Percentiles rank a stretch among this genome's conserved stretches.
These are phyloP conservation scores for Stomatorhinus walkeri DNA, from an alignment of 2,797 vertebrate genomes.

Conservation along the genomic window DNA sequence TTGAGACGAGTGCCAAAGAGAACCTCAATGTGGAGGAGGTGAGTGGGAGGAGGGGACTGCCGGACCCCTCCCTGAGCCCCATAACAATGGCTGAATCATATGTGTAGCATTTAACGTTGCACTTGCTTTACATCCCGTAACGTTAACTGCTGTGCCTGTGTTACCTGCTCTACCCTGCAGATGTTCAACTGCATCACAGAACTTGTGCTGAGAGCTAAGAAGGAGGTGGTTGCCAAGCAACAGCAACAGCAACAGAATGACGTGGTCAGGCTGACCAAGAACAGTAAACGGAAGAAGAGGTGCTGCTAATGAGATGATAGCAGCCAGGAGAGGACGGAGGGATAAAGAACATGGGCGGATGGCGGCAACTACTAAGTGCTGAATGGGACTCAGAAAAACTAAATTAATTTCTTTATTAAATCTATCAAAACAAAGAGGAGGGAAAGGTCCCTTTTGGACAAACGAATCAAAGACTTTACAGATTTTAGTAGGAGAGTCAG, in stretches of 20 bases:
- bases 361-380: neutral
- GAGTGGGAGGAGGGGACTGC: neutral
- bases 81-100: neutral
- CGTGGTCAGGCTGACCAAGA: slow-evolving; percentile 94
- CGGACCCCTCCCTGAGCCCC: neutral
- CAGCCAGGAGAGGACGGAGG: slow-evolving; percentile 25
- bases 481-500: slow-evolving; percentile 60
- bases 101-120: neutral
- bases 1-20: slow-evolving; percentile 98
- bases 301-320: slow-evolving; percentile 79
- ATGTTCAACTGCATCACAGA: slow-evolving; percentile 99
- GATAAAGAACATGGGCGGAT: neutral
- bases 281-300: slow-evolving; percentile 97
- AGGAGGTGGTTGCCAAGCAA: slow-evolving; percentile 92
- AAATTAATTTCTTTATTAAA: slow-evolving; percentile 62
- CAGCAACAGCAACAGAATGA: slow-evolving; percentile 97
- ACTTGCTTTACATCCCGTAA: neutral
- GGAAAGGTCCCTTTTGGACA: slow-evolving; percentile 61
- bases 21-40: slow-evolving; percentile 98
- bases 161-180: slow-evolving; percentile 54
- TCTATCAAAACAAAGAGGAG: slow-evolving; percentile 39
- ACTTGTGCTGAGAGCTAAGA: slow-evolving; percentile 93
- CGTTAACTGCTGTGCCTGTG: neutral
- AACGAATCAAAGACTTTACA: slow-evolving; percentile 64
- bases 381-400: slow-evolving; percentile 55